phyloP scores from a whole-genome alignment of 2,888 invertebrate species.

The Perithous albicinctus region DNA sequence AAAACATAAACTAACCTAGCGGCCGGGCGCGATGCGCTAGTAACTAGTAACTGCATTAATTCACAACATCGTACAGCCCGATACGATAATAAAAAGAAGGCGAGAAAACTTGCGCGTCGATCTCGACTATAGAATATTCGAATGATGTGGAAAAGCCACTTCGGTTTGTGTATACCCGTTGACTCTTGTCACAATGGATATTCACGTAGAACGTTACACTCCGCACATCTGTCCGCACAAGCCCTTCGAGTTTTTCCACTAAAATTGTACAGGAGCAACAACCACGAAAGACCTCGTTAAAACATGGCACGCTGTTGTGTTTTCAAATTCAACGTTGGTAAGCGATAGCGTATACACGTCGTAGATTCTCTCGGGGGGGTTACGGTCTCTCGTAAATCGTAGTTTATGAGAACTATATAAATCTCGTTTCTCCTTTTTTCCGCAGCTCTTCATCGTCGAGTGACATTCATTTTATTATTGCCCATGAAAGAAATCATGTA shows the following conservation, averaged over 20 bases:
- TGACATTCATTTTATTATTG: slow-evolving; percentile 15
- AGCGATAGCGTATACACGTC: not conserved
- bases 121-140: slow-evolving; percentile 16
- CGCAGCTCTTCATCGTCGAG: slow-evolving; percentile 5
- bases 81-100: not conserved
- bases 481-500: slow-evolving; percentile 8
- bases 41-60: too few relatives aligned
- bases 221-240: slow-evolving; percentile 15
- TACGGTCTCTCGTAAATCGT: slow-evolving; percentile 37
- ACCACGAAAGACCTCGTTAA: slow-evolving; percentile 46
- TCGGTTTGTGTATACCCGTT: slow-evolving; percentile 2
- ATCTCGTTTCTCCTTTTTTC: slow-evolving; percentile 20
- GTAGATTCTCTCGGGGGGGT: slow-evolving; percentile 14
- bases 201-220: slow-evolving; percentile 8
- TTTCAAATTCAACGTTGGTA: slow-evolving; percentile 45
- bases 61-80: not conserved
- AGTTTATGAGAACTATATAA: slow-evolving; percentile 54
- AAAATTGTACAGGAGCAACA: slow-evolving; percentile 1
- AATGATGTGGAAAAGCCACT: slow-evolving; percentile 33
- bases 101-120: slow-evolving; percentile 11
- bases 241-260: slow-evolving; percentile 5
- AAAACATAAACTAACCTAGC: too few relatives aligned
- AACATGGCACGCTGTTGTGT: slow-evolving; percentile 26
- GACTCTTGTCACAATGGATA: slow-evolving; percentile 23
- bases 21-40: too few relatives aligned